Evolutionary conservation across 2,888 invertebrate species (phyloP).

Genomic region (Stenurella melanura): DNA sequence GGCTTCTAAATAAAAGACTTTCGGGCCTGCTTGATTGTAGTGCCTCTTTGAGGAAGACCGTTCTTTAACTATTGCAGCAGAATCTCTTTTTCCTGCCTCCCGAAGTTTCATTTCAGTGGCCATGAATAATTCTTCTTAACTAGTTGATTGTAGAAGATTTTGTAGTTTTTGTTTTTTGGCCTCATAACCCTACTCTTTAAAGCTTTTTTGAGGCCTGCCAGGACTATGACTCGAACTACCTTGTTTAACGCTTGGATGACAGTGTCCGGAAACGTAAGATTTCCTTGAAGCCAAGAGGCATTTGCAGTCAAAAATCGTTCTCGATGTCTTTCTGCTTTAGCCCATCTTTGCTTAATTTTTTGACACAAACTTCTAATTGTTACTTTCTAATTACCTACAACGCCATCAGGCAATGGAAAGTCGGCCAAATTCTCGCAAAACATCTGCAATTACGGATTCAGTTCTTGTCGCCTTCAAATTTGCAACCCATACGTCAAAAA

Average conservation of each 20-base stretch:
- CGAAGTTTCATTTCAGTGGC: conserved; percentile 8
- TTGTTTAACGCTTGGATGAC: conserved; percentile 16
- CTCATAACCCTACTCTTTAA: neutral
- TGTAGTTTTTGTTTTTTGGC: neutral
- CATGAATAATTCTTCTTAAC: neutral
- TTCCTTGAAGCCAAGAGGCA: too few relatives aligned
- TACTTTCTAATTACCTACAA: too few relatives aligned
- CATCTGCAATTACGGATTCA: too few relatives aligned
- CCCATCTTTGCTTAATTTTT: too few relatives aligned
- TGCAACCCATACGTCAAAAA: too few relatives aligned
- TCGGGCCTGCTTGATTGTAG: neutral
- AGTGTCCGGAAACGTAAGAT: conserved; percentile 7
- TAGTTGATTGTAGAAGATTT: neutral
- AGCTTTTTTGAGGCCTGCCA: neutral
- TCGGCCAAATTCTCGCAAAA: too few relatives aligned
- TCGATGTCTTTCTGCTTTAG: too few relatives aligned
- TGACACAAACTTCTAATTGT: too few relatives aligned
- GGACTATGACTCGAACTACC: neutral
- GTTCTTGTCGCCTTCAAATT: too few relatives aligned
- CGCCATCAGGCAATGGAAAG: too few relatives aligned
- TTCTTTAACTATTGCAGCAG: conserved; percentile 1
- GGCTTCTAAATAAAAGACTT: conserved; percentile 1
- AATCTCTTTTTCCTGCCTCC: conserved; percentile 11
- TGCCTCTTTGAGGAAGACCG: neutral
- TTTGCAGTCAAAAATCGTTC: too few relatives aligned